phyloP scores from a whole-genome alignment of 2,113 vertebrate genomes.

The Dicrurus megarhynchus region DNA sequence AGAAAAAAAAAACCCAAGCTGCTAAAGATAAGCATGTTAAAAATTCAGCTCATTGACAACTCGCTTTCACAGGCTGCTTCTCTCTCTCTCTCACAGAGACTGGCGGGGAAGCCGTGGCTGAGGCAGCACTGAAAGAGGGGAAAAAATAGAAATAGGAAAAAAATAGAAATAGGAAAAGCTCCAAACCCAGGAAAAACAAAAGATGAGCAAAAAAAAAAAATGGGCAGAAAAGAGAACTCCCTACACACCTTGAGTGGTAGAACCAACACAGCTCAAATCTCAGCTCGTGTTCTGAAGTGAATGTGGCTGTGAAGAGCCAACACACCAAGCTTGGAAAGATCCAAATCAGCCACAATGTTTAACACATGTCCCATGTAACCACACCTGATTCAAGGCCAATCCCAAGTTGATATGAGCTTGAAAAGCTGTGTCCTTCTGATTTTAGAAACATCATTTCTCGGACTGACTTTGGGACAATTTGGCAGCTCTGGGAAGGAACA shows the following conservation, averaged over 20 bases:
- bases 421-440: neutral
- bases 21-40: neutral
- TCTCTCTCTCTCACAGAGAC: neutral
- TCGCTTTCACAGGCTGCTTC: neutral
- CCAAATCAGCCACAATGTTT: neutral
- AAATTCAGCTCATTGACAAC: neutral
- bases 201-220: no score
- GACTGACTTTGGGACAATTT: neutral
- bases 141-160: neutral
- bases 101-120: neutral
- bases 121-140: neutral
- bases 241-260: neutral
- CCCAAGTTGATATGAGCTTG: rapidly evolving
- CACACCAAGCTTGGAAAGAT: neutral
- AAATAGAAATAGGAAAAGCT: neutral
- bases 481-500: rapidly evolving
- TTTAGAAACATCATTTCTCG: neutral
- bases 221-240: neutral
- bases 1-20: neutral
- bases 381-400: neutral
- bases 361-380: neutral
- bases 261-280: neutral
- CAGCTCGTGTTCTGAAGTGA: neutral
- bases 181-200: neutral
- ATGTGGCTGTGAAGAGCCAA: neutral